Base-by-base conservation (phyloP, 2,113 vertebrate genomes). In the Strigops habroptila region DNA sequence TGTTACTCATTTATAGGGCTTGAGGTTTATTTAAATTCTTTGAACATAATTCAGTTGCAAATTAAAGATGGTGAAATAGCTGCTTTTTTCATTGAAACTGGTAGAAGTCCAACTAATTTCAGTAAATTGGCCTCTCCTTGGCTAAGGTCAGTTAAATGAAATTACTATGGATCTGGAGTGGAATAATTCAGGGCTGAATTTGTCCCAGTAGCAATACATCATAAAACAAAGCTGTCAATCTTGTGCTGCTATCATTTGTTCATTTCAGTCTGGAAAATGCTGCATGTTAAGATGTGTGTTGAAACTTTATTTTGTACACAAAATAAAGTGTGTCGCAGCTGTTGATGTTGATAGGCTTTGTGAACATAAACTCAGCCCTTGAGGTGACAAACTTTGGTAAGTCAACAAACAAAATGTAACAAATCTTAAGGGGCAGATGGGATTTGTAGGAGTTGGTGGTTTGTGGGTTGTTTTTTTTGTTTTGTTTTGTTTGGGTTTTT, bases 51-150 rank as follows among this genome's bases (percentile, higher is more conserved):
- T 97, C 93, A 93, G 44, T 95, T 97, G 90, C 89, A 92, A 92
- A 91, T 95, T 82, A 75, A 88, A 95, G 78, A 55, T 60, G 51
- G 53, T 39, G 73, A 73, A 80, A 85, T 71, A 63, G 55, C 77
- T 84, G 41, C 41, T 90, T 48, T 49, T 96, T 94, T 93, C n/a
- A 92, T 80, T 94, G 89, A 51, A 88, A 84, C 95, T 96, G 96
- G 96, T 93, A 85, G 70, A 92, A 85, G 75, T 93, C 93, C 91
- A 96, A 74, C 52, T 95, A 91, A 96, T 96, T 96, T 94, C 88
- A 59, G 67, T 87, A 87, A 93, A 91, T 94, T 94, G 67, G 74
- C 79, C 53, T 94, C 81, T 95, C 70, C 84, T 95, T 94, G 92
- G 77, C 86, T 92, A 82, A 93, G 83, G 92, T 96, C 90, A 87